These are phyloP conservation scores for Pristionchus entomophagus DNA, from an alignment of 2,888 invertebrate species.

Conservation along the genomic window DNA sequence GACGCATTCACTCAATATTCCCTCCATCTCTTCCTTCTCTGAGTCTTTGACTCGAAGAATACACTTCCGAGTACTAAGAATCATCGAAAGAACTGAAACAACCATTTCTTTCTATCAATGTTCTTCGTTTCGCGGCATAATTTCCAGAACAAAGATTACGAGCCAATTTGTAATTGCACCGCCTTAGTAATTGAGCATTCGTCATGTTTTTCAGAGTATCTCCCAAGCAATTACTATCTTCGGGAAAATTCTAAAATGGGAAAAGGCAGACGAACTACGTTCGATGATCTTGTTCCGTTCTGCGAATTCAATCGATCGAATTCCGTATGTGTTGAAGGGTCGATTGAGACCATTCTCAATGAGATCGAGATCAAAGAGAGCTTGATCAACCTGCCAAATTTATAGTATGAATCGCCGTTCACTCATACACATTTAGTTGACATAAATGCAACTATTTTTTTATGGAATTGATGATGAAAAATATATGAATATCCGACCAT, in stretches of 20 bases:
- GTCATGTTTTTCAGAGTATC: background rate
- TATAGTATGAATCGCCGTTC: too few species aligned
- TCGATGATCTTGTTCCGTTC: slow-evolving; percentile 26
- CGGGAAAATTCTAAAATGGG: background rate
- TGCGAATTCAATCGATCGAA: slow-evolving; percentile 31
- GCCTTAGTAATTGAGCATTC: background rate
- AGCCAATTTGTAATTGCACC: background rate
- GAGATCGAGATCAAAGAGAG: slow-evolving; percentile 35
- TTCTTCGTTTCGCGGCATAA: background rate
- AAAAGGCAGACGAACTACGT: background rate
- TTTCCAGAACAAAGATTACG: background rate
- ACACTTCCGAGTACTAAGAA: slow-evolving; percentile 27
- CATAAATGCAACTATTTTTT: too few species aligned
- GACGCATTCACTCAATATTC: background rate
- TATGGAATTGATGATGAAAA: background rate
- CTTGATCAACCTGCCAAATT: slow-evolving; percentile 42
- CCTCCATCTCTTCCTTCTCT: slow-evolving; percentile 7
- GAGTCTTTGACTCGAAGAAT: slow-evolving; percentile 17
- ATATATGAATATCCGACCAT: background rate
- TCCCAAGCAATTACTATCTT: background rate
- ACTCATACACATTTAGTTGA: too few species aligned
- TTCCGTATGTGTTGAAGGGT: slow-evolving; percentile 39
- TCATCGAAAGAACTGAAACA: slow-evolving; percentile 29
- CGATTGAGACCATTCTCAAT: slow-evolving; percentile 36
- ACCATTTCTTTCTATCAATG: background rate